These are phyloP conservation scores for Lordiphosa collinella DNA, from an alignment of 1,140 invertebrate species.

Conservation along the genomic window DNA sequence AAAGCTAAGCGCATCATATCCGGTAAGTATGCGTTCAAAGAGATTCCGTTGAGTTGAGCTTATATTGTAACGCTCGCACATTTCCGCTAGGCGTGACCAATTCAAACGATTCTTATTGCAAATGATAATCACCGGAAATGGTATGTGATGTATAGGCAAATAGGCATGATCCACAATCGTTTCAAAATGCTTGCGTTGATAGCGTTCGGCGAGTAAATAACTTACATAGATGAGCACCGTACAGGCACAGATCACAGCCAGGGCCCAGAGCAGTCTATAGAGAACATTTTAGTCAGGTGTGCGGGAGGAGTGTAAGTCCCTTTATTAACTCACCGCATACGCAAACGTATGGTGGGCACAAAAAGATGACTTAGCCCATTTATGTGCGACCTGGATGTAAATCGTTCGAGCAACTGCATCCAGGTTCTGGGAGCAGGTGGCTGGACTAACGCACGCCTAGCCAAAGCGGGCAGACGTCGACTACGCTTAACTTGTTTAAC, in stretches of 20 bases:
- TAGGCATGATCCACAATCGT: conserved; percentile 47
- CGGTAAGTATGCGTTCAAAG: conserved; percentile 39
- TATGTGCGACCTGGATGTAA: conserved; percentile 41
- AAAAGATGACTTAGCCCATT: conserved; percentile 55
- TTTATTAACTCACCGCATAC: conserved; percentile 46
- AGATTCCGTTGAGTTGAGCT: conserved; percentile 13
- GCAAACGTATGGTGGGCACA: conserved; percentile 43
- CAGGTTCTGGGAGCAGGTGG: conserved; percentile 4
- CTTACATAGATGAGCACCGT: conserved; percentile 44
- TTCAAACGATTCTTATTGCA: conserved; percentile 72
- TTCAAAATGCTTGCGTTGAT: conserved; percentile 44
- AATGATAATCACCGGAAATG: conserved; percentile 64
- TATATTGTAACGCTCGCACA: conserved; percentile 32
- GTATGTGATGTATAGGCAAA: conserved; percentile 47
- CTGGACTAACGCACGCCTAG: conserved; percentile 3
- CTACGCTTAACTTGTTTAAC: conserved; percentile 1
- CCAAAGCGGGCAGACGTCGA: background rate
- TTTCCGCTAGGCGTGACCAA: conserved; percentile 54
- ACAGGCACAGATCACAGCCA: conserved; percentile 33
- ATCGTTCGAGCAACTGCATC: conserved; percentile 35
- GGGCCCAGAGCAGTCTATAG: conserved; percentile 32
- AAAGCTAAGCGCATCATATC: conserved; percentile 46
- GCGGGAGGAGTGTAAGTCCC: no score
- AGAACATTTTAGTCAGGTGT: background rate
- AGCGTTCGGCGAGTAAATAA: conserved; percentile 40